A percentile compares a stretch with the other conserved stretches of the same genome.
Evolutionary conservation across 53 echinoderm and acorn worm genomes (phyloP).

Genomic region (Actinopyga echinites): DNA sequence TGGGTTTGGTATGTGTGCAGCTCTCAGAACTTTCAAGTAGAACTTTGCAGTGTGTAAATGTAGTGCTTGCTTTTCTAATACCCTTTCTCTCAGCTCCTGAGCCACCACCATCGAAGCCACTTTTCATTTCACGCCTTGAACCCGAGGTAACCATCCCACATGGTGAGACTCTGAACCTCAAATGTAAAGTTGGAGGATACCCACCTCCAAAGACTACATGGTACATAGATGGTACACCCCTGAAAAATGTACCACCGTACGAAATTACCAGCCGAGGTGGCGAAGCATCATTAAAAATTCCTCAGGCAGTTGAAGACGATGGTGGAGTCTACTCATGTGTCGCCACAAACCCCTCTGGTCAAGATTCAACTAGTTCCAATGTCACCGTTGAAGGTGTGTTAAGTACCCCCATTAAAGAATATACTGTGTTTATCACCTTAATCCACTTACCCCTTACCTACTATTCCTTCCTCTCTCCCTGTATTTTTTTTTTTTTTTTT

Average conservation of each 20-base stretch:
- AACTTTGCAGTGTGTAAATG: not conserved
- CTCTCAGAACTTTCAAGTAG: not conserved
- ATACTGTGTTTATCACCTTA: too few relatives aligned
- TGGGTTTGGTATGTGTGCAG: too few relatives aligned
- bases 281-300: slow-evolving; percentile 2
- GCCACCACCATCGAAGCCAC: slow-evolving; percentile 1
- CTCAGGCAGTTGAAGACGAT: slow-evolving; percentile 54
- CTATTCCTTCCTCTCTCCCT: too few relatives aligned
- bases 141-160: slow-evolving; percentile 20
- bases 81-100: not conserved
- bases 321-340: too few relatives aligned
- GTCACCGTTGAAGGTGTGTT: slow-evolving; percentile 72
- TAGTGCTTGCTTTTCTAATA: too few relatives aligned
- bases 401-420: too few relatives aligned
- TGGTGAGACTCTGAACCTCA: slow-evolving; percentile 64
- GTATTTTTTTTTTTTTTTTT: too few relatives aligned
- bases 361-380: slow-evolving; percentile 62
- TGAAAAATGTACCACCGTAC: slow-evolving; percentile 55
- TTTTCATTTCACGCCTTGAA: slow-evolving; percentile 1
- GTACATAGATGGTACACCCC: slow-evolving; percentile 62
- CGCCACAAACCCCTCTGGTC: slow-evolving; percentile 76
- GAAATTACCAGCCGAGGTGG: slow-evolving; percentile 11
- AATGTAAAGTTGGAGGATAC: slow-evolving; percentile 77
- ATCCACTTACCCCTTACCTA: too few relatives aligned
- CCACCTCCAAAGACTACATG: too few relatives aligned